Evolutionary conservation across 1,140 invertebrate species (phyloP).

Genomic region (Drosophila nigrodunni): DNA sequence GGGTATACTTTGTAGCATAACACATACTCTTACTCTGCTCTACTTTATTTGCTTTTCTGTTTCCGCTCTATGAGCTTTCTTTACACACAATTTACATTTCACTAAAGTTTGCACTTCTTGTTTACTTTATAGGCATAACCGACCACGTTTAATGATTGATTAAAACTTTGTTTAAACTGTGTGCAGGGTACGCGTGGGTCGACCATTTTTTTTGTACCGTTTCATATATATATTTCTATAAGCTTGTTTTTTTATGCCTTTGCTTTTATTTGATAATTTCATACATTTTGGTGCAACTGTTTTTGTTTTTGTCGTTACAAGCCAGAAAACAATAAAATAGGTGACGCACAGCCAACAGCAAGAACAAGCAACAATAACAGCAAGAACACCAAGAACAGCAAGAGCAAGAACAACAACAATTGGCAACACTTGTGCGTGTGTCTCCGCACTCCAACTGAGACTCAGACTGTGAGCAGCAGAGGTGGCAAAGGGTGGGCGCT

Average conservation of each 20-base stretch:
- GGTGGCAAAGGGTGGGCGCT: not conserved
- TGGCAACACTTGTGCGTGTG: slow-evolving; percentile 74
- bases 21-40: not conserved
- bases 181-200: slow-evolving; percentile 11
- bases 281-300: slow-evolving; percentile 71
- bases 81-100: slow-evolving; percentile 12
- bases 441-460: slow-evolving; percentile 32
- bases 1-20: not conserved
- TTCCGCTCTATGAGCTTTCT: slow-evolving; percentile 1
- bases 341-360: slow-evolving; percentile 50
- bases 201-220: not conserved
- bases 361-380: slow-evolving; percentile 51
- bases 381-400: slow-evolving; percentile 13
- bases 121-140: not conserved
- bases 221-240: slow-evolving; percentile 18
- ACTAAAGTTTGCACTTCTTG: not conserved
- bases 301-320: slow-evolving; percentile 67
- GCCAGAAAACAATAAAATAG: slow-evolving; percentile 70
- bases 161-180: not conserved
- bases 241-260: slow-evolving; percentile 40
- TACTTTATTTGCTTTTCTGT: not conserved
- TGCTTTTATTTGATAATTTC: slow-evolving; percentile 75
- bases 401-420: slow-evolving; percentile 7
- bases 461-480: slow-evolving; percentile 10
- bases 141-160: not conserved